These are phyloP conservation scores for Xestia xanthographa DNA, from an alignment of 2,888 invertebrate species.

Conservation along the genomic window DNA sequence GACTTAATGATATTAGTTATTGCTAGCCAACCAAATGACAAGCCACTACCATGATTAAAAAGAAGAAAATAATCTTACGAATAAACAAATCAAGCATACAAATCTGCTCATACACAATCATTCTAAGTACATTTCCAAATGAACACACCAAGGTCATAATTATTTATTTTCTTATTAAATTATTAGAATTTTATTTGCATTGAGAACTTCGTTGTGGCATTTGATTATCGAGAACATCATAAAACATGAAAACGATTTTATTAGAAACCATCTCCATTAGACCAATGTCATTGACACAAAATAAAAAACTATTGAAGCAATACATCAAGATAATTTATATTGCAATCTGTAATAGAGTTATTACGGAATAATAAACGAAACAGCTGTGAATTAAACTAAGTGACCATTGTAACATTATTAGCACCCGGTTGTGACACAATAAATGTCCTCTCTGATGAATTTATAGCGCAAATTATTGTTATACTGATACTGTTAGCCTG, in stretches of 20 bases:
- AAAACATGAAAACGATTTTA: conserved; percentile 32
- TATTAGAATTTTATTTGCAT: conserved; percentile 34
- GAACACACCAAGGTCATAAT: not conserved
- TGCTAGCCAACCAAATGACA: not conserved
- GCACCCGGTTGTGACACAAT: conserved; percentile 17
- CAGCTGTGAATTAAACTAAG: conserved; percentile 28
- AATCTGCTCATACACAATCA: not conserved
- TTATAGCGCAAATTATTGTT: conserved; percentile 19
- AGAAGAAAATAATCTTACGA: not conserved
- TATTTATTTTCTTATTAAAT: conserved; percentile 11
- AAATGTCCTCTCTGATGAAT: conserved; percentile 27
- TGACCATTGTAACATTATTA: conserved; percentile 34
- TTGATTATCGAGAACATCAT: conserved; percentile 40
- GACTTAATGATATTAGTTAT: not conserved
- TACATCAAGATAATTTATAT: conserved; percentile 54
- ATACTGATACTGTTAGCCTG: not conserved
- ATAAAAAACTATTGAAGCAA: conserved; percentile 40
- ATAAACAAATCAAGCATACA: conserved; percentile 3
- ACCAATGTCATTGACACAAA: conserved; percentile 44
- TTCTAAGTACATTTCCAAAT: conserved; percentile 19
- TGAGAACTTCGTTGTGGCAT: conserved; percentile 23
- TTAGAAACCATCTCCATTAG: conserved; percentile 36
- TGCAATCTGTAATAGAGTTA: conserved; percentile 45
- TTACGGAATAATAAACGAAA: conserved; percentile 35
- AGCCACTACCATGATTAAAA: not conserved